Evolutionary conservation across 2,113 vertebrate species (phyloP).

Genomic region (Numida meleagris): DNA sequence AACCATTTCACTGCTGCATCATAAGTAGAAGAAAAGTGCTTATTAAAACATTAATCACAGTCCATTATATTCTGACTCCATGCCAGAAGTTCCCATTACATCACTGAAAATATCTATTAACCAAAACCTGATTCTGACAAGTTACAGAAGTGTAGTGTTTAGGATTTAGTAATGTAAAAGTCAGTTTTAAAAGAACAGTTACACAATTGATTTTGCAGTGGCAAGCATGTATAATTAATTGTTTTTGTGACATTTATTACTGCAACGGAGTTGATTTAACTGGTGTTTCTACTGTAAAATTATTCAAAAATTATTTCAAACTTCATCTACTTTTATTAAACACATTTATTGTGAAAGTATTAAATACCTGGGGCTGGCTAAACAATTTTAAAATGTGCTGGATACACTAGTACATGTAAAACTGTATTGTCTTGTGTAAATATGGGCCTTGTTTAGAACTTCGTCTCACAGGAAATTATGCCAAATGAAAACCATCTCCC

Average conservation of each 20-base stretch:
- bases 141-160: conserved; percentile 80
- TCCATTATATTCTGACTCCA: conserved; percentile 82
- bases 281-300: conserved; percentile 83
- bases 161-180: conserved; percentile 79
- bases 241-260: conserved; percentile 81
- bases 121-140: conserved; percentile 84
- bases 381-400: conserved; percentile 75
- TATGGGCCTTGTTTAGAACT: conserved; percentile 79
- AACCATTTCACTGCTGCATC: conserved; percentile 79
- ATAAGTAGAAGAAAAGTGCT: conserved; percentile 81
- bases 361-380: conserved; percentile 69
- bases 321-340: conserved; percentile 81
- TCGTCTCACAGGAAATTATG: conserved; percentile 81
- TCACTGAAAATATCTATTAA: conserved; percentile 85
- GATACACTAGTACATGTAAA: conserved; percentile 71
- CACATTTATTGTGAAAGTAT: conserved; percentile 75
- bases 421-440: conserved; percentile 77
- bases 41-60: conserved; percentile 88
- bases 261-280: conserved; percentile 79
- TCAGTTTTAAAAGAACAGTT: conserved; percentile 78
- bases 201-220: conserved; percentile 82
- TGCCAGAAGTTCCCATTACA: conserved; percentile 85
- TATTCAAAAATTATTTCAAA: conserved; percentile 81
- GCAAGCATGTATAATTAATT: conserved; percentile 76
- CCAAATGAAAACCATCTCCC: conserved; percentile 84